A percentile compares a stretch with the other conserved stretches of the same genome.
Conservation (phyloP, 2,797 vertebrate genomes). For the Gambusia yucatana region DNA sequence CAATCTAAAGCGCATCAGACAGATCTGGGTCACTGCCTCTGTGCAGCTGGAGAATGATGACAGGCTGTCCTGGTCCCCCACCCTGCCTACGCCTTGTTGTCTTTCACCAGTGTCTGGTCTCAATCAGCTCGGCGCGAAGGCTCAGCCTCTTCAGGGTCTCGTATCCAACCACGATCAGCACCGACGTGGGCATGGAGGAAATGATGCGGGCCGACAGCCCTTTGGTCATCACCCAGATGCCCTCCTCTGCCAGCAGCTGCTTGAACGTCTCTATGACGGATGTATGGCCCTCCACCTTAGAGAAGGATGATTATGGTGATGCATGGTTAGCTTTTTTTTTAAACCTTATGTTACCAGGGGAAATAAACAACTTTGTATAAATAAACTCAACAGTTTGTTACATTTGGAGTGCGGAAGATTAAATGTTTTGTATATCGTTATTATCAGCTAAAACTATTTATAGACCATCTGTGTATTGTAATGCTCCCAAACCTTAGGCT, state of each 20-base stretch:
- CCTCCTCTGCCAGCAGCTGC: conserved; percentile 93
- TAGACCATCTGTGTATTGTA: background rate
- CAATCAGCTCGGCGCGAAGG: conserved; percentile 90
- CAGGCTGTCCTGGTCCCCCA: background rate
- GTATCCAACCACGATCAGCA: conserved; percentile 95
- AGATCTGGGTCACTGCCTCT: background rate
- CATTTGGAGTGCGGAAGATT: background rate
- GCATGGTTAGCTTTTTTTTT: background rate
- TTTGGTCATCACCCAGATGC: conserved; percentile 90
- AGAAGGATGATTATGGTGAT: background rate
- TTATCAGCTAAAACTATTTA: background rate
- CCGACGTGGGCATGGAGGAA: conserved; percentile 90
- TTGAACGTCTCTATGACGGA: conserved; percentile 92
- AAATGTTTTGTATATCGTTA: background rate
- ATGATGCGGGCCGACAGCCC: conserved; percentile 95
- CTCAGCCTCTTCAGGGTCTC: conserved; percentile 97
- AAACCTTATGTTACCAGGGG: too few relatives aligned
- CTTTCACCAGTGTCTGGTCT: conserved; percentile 91
- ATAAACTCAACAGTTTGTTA: background rate
- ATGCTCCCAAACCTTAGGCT: too few relatives aligned
- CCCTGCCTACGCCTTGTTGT: background rate
- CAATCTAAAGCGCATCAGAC: background rate
- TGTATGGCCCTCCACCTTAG: conserved; percentile 91
- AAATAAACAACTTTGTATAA: background rate
- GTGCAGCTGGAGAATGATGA: background rate